A percentile compares a stretch with the other conserved stretches of the same genome.
These are phyloP conservation scores for Chelon labrosus DNA, from an alignment of 2,797 vertebrate genomes.

Conservation along the genomic window DNA sequence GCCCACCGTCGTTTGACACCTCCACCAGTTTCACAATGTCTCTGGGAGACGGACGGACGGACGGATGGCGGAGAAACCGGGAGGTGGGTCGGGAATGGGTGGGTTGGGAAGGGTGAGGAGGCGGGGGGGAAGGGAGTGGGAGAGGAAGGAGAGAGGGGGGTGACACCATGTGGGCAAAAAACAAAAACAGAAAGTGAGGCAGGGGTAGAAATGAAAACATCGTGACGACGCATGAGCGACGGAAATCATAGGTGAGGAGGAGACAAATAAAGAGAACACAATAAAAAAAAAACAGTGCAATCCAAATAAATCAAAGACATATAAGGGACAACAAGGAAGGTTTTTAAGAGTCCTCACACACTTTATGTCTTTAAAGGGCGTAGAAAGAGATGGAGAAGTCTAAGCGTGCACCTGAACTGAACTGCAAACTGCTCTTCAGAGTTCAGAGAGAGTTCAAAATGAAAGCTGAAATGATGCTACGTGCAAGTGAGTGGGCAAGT, in stretches of 20 bases:
- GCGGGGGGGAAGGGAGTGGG: not conserved
- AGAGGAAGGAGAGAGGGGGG: conserved; percentile 4
- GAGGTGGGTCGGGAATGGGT: not conserved
- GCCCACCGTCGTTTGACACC: conserved; percentile 97
- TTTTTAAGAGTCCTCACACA: not conserved
- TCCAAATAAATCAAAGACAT: conserved; percentile 40
- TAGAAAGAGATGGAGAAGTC: no score
- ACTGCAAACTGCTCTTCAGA: no score
- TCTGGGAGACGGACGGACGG: conserved; percentile 81
- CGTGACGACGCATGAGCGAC: conserved; percentile 22
- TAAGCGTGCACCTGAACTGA: no score
- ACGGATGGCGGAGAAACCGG: conserved; percentile 14
- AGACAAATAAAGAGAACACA: conserved; percentile 19
- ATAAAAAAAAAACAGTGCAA: conserved; percentile 20
- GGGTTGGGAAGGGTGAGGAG: not conserved
- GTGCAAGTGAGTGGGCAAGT: not conserved
- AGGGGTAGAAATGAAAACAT: conserved; percentile 30
- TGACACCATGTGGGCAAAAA: conserved; percentile 68
- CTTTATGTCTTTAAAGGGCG: not conserved
- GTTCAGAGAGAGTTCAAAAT: no score
- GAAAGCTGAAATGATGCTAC: not conserved
- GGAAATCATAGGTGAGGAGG: conserved; percentile 14
- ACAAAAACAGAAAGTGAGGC: conserved; percentile 58
- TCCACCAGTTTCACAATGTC: conserved; percentile 98
- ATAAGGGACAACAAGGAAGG: conserved; percentile 1